Conservation (phyloP, 1,140 invertebrate species). For the Macrobrachium nipponense region DNA sequence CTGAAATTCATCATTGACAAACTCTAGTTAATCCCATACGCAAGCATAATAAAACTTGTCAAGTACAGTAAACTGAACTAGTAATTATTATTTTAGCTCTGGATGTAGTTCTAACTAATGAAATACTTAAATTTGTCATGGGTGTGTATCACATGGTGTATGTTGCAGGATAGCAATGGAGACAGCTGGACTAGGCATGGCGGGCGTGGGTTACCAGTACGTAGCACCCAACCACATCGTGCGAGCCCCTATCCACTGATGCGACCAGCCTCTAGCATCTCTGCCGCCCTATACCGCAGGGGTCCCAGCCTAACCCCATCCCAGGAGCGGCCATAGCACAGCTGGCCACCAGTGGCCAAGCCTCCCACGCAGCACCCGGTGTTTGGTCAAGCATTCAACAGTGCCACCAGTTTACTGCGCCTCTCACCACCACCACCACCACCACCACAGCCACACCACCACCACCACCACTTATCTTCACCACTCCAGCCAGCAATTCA, state of each 20-base stretch:
- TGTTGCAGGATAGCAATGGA: conserved; percentile 89
- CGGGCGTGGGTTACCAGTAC: conserved; percentile 90
- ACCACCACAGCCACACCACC: conserved; percentile 34
- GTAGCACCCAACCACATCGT: conserved; percentile 92
- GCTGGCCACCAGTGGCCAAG: conserved; percentile 36
- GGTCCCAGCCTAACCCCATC: conserved; percentile 33
- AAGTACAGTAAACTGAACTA: too few relatives aligned
- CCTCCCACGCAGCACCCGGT: conserved; percentile 45
- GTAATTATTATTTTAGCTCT: too few relatives aligned
- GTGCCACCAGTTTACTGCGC: conserved; percentile 31
- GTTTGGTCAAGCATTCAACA: conserved; percentile 38
- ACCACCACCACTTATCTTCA: conserved; percentile 25
- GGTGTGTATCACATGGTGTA: neutral
- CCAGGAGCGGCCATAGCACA: conserved; percentile 22
- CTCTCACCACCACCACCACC: conserved; percentile 41
- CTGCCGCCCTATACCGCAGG: conserved; percentile 31
- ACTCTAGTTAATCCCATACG: too few relatives aligned
- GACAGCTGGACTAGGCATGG: conserved; percentile 87
- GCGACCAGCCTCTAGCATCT: conserved; percentile 57
- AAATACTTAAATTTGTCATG: neutral
- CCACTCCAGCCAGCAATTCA: conserved; percentile 12
- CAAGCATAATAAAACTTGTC: too few relatives aligned
- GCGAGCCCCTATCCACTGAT: conserved; percentile 89
- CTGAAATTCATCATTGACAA: too few relatives aligned
- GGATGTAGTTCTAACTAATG: too few relatives aligned